Percentiles rank a stretch among this genome's conserved stretches.
Evolutionary conservation across 2,888 invertebrate species (phyloP).

Genomic region (Volucella zonaria): DNA sequence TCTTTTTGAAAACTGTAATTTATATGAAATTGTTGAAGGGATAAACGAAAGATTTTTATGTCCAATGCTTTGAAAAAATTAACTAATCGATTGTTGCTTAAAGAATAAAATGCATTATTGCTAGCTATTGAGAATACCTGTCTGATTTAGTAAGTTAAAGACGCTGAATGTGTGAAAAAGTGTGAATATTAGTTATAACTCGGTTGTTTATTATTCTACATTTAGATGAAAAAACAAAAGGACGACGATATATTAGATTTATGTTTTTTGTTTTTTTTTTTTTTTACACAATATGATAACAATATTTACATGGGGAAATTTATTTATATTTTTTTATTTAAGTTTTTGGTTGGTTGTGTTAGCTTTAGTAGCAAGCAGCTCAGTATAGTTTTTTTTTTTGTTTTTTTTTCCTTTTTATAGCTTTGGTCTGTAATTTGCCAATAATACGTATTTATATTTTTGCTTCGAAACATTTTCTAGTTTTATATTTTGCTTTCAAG

Average conservation of each 20-base stretch:
- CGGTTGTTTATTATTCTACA: constrained; percentile 59
- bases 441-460: constrained; percentile 21
- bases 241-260: constrained; percentile 66
- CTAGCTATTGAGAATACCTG: constrained; percentile 66
- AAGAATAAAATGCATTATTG: constrained; percentile 56
- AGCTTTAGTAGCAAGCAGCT: constrained; percentile 71
- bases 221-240: constrained; percentile 70
- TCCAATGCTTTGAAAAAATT: background rate
- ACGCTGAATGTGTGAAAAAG: constrained; percentile 62
- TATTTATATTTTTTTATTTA: constrained; percentile 34
- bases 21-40: constrained; percentile 22
- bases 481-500: constrained; percentile 7
- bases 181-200: constrained; percentile 55
- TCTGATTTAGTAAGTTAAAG: constrained; percentile 65
- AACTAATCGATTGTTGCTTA: constrained; percentile 15
- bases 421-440: constrained; percentile 34
- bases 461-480: constrained; percentile 11
- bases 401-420: constrained; percentile 28
- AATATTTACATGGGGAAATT: constrained; percentile 67
- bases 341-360: constrained; percentile 34
- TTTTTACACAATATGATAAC: constrained; percentile 67
- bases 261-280: constrained; percentile 18
- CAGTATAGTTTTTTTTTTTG: constrained; percentile 21
- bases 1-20: constrained; percentile 12
- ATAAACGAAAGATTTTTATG: background rate